Conservation (phyloP, 2,888 invertebrate species). For the Drosophila flavopinicola region DNA sequence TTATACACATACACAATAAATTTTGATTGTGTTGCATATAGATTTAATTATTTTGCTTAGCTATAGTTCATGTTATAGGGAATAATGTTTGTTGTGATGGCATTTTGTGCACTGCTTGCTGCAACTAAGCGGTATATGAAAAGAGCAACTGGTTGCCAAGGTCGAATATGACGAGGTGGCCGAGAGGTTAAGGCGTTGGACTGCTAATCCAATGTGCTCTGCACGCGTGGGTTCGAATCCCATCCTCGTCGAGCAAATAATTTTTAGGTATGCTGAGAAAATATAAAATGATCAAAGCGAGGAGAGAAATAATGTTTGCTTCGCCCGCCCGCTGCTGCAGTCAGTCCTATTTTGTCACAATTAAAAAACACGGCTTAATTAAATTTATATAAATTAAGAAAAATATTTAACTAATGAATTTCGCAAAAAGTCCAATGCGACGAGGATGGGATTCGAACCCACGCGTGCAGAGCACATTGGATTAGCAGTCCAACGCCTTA, state of each 20-base stretch:
- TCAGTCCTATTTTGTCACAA: no score
- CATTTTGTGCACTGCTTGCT: slow-evolving; percentile 24
- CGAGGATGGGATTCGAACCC: slow-evolving; percentile 95
- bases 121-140: slow-evolving; percentile 11
- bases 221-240: slow-evolving; percentile 94
- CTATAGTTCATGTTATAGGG: no score
- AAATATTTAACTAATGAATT: neutral
- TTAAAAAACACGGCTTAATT: neutral
- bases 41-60: neutral
- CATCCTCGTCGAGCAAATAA: slow-evolving; percentile 87
- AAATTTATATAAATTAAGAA: neutral
- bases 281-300: no score
- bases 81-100: no score
- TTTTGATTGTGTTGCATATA: neutral
- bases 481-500: slow-evolving; percentile 95
- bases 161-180: slow-evolving; percentile 88
- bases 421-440: slow-evolving; percentile 82
- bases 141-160: slow-evolving; percentile 17
- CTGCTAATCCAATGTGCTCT: slow-evolving; percentile 94
- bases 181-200: slow-evolving; percentile 94
- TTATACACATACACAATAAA: no score
- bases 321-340: no score
- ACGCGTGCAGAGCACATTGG: slow-evolving; percentile 95
- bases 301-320: no score
- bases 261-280: no score